Conservation (phyloP, 2,797 vertebrate species). For the Sparidentex hasta region DNA sequence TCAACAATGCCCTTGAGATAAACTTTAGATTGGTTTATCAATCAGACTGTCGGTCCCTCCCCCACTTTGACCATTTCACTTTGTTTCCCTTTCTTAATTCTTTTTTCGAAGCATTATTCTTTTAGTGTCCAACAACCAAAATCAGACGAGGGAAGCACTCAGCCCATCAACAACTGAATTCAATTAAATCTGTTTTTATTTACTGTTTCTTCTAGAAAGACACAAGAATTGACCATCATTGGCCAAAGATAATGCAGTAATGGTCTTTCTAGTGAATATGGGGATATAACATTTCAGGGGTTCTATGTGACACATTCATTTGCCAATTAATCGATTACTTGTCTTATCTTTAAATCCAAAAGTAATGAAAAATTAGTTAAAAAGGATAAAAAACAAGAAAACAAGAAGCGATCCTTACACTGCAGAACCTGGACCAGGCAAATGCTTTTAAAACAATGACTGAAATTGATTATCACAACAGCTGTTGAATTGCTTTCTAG, state of each 20-base stretch:
- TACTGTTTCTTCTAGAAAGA: background rate
- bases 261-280: background rate
- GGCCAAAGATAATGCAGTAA: background rate
- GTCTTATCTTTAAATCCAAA: background rate
- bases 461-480: background rate
- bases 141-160: background rate
- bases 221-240: background rate
- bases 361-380: background rate
- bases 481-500: background rate
- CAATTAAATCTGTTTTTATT: background rate
- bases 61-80: background rate
- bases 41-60: background rate
- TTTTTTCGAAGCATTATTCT: background rate
- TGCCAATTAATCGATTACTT: background rate
- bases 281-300: background rate
- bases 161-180: background rate
- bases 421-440: background rate
- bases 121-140: background rate
- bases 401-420: slow-evolving; percentile 1
- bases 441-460: background rate
- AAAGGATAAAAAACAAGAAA: background rate
- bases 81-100: background rate
- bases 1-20: slow-evolving; percentile 28
- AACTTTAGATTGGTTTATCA: slow-evolving; percentile 3
- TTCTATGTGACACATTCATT: too few relatives aligned